These are phyloP conservation scores for Chironomus tentans DNA, from an alignment of 2,888 invertebrate species.

Conservation along the genomic window DNA sequence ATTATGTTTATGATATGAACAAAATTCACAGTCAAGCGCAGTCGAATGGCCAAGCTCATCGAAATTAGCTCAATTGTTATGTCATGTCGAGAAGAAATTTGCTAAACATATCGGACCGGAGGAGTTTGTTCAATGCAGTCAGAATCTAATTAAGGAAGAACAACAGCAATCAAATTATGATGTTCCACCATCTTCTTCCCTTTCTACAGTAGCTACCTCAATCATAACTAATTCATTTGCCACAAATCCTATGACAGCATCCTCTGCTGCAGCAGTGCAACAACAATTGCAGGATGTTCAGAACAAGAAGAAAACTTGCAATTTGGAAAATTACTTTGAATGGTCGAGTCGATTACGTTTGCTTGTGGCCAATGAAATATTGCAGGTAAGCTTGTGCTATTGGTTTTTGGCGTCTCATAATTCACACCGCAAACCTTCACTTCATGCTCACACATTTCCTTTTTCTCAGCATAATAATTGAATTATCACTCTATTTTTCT, in stretches of 20 bases:
- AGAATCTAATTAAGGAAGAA: conserved; percentile 31
- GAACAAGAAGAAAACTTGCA: conserved; percentile 40
- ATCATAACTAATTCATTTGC: background rate
- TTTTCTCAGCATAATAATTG: background rate
- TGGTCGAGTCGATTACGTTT: conserved; percentile 41
- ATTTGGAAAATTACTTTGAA: conserved; percentile 41
- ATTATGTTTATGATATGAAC: no score
- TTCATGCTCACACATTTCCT: background rate
- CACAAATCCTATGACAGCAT: conserved; percentile 32
- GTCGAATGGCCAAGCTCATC: conserved; percentile 37
- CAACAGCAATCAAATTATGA: conserved; percentile 7
- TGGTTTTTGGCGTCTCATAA: background rate
- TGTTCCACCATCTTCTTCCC: background rate
- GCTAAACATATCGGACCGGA: conserved; percentile 43
- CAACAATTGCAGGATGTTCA: conserved; percentile 25
- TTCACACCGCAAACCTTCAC: background rate
- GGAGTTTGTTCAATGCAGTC: conserved; percentile 42
- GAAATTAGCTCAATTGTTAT: conserved; percentile 41
- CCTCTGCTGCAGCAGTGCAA: conserved; percentile 36
- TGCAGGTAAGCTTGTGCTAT: conserved; percentile 36
- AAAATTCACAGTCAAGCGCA: conserved; percentile 34
- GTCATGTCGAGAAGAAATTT: conserved; percentile 40
- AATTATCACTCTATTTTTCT: background rate
- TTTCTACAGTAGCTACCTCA: background rate
- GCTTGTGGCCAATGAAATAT: conserved; percentile 42